Evolutionary conservation across 2,113 vertebrate genomes (phyloP).

Genomic region (Malurus melanocephalus): DNA sequence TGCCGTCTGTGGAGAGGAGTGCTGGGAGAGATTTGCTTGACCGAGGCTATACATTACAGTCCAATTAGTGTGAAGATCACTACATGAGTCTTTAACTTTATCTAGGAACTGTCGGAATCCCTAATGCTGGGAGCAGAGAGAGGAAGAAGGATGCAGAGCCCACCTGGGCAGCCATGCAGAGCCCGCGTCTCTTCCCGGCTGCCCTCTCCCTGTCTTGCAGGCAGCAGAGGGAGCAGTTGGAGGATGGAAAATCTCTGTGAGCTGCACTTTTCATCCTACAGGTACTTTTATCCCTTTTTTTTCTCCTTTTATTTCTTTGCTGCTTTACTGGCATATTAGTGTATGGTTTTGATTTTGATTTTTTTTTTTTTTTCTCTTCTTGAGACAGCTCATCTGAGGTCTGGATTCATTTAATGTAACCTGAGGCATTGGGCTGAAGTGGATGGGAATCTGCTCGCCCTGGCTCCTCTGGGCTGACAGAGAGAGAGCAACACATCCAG

Average conservation of each 20-base stretch:
- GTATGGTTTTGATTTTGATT: not conserved
- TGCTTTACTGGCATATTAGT: not conserved
- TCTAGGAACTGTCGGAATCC: slow-evolving; percentile 74
- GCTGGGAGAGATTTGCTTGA: slow-evolving; percentile 79
- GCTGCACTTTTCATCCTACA: not conserved
- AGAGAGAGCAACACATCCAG: not conserved
- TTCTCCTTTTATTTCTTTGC: not conserved
- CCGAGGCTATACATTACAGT: slow-evolving; percentile 82
- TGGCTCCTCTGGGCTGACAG: not conserved
- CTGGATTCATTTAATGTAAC: slow-evolving; percentile 32
- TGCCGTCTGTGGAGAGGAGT: slow-evolving; percentile 74
- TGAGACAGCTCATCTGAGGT: not conserved
- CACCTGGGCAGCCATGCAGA: slow-evolving; percentile 7
- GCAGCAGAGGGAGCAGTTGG: slow-evolving; percentile 54
- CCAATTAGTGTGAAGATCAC: slow-evolving; percentile 82
- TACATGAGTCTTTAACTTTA: slow-evolving; percentile 79
- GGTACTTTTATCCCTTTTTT: not conserved
- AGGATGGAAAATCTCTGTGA: not conserved
- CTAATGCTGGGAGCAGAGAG: slow-evolving; percentile 65
- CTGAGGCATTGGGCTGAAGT: not conserved
- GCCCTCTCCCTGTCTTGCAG: not conserved
- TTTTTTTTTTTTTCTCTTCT: not conserved
- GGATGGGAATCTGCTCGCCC: not conserved
- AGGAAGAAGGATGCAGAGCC: slow-evolving; percentile 60
- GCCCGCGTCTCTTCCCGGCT: not conserved